Conservation (phyloP, 2,113 vertebrate genomes). For the Rhinopomastus cyanomelas region DNA sequence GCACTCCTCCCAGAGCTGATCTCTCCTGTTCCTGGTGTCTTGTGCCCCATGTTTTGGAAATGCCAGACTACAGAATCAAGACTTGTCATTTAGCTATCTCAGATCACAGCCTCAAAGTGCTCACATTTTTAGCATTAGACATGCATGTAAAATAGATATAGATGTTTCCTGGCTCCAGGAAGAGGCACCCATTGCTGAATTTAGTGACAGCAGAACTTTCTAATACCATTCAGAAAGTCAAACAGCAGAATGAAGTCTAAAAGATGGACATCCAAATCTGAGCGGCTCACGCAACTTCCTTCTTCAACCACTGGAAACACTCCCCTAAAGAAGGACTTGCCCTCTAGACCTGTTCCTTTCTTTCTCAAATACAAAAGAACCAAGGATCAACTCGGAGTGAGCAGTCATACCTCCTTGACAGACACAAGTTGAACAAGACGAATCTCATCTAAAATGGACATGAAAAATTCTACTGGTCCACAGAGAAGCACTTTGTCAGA, state of each 20-base stretch:
- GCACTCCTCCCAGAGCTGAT: neutral
- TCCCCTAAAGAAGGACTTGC: neutral
- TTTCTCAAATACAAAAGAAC: neutral
- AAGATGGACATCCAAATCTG: neutral
- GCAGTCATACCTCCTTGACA: neutral
- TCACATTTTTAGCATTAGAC: neutral
- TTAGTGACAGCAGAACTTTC: neutral
- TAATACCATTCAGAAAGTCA: neutral
- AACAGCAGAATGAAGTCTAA: neutral
- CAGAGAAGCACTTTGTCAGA: neutral
- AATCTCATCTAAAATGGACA: neutral
- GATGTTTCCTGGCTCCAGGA: neutral
- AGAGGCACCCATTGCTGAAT: neutral
- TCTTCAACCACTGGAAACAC: neutral
- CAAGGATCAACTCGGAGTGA: neutral
- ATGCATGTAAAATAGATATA: neutral
- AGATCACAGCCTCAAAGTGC: neutral
- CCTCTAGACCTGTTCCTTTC: neutral
- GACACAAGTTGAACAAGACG: rapidly evolving
- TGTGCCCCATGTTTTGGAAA: neutral
- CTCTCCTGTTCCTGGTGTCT: neutral
- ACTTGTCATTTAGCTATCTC: neutral
- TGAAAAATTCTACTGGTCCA: neutral
- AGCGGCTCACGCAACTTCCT: neutral
- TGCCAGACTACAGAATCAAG: neutral